A percentile compares a stretch with the other conserved stretches of the same genome.
These are phyloP conservation scores for Neostethus bicornis DNA, from an alignment of 2,797 vertebrate species.

Conservation along the genomic window DNA sequence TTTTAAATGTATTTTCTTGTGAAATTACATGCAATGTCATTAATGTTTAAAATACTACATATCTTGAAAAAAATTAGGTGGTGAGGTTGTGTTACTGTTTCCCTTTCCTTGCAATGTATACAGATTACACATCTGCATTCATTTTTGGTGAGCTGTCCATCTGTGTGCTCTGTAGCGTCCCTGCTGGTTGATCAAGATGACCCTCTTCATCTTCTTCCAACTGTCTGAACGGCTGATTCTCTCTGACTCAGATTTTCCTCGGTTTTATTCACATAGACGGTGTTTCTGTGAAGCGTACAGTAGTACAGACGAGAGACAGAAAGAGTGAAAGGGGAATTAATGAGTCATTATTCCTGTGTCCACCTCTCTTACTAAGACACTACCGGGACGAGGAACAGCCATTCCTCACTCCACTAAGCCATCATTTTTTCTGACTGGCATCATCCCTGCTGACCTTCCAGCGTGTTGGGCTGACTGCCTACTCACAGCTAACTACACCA, in stretches of 20 bases:
- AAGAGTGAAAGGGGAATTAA: slow-evolving; percentile 33
- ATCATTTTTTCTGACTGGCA: background rate
- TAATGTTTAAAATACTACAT: too few species aligned
- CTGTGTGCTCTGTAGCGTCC: slow-evolving; percentile 3
- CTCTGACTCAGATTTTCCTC: slow-evolving; percentile 57
- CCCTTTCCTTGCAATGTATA: background rate
- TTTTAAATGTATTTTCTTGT: too few species aligned
- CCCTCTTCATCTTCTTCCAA: slow-evolving; percentile 22
- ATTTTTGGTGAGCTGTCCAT: too few species aligned
- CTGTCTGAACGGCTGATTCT: slow-evolving; percentile 35
- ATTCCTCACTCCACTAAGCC: slow-evolving; percentile 17
- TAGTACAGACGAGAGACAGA: slow-evolving; percentile 9
- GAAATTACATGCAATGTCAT: too few species aligned
- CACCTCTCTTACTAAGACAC: slow-evolving; percentile 33
- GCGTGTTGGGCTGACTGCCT: background rate
- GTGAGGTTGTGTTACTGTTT: too few species aligned
- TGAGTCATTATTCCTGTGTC: slow-evolving; percentile 54
- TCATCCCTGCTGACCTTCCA: background rate
- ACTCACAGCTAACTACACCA: background rate
- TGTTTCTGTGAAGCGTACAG: slow-evolving; percentile 29
- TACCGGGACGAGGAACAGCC: slow-evolving; percentile 18
- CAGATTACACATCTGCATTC: slow-evolving; percentile 17
- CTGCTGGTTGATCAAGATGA: slow-evolving; percentile 36
- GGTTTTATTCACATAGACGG: slow-evolving; percentile 54
- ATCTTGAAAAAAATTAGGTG: too few species aligned